These are phyloP conservation scores for Ceratina calcarata DNA, from an alignment of 1,140 invertebrate genomes.

Conservation along the genomic window DNA sequence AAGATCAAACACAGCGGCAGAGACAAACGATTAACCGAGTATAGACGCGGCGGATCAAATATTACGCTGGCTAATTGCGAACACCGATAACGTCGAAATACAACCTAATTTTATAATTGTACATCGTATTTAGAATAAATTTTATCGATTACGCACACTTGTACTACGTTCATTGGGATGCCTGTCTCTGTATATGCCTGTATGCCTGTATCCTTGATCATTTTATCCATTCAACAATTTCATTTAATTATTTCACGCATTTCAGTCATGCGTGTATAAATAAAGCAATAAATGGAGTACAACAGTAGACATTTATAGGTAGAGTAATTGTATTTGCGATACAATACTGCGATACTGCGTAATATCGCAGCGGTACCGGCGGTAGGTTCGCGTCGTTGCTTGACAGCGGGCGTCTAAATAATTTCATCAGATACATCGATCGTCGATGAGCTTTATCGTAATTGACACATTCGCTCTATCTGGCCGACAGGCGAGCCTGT, in stretches of 20 bases:
- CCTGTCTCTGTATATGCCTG: no score
- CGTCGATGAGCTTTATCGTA: conserved; percentile 63
- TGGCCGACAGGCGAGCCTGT: conserved; percentile 51
- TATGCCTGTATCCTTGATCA: not conserved
- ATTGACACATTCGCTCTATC: conserved; percentile 65
- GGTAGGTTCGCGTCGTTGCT: conserved; percentile 36
- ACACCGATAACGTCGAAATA: not conserved
- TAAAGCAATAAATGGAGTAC: conserved; percentile 11
- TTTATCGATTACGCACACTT: not conserved
- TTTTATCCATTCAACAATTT: not conserved
- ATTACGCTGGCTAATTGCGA: no score
- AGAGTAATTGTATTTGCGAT: conserved; percentile 43
- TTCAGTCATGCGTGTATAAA: conserved; percentile 3
- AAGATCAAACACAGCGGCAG: not conserved
- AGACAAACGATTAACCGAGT: not conserved
- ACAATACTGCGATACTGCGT: conserved; percentile 32
- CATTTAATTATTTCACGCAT: conserved; percentile 1
- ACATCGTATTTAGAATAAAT: conserved; percentile 33
- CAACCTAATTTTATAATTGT: conserved; percentile 1
- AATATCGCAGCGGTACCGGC: conserved; percentile 40
- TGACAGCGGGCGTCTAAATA: conserved; percentile 60
- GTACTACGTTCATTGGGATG: not conserved
- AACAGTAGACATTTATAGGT: conserved; percentile 21
- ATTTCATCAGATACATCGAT: conserved; percentile 66
- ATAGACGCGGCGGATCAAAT: not conserved